These are phyloP conservation scores for Linnaemya vulpina DNA, from an alignment of 2,888 invertebrate species.

Conservation along the genomic window DNA sequence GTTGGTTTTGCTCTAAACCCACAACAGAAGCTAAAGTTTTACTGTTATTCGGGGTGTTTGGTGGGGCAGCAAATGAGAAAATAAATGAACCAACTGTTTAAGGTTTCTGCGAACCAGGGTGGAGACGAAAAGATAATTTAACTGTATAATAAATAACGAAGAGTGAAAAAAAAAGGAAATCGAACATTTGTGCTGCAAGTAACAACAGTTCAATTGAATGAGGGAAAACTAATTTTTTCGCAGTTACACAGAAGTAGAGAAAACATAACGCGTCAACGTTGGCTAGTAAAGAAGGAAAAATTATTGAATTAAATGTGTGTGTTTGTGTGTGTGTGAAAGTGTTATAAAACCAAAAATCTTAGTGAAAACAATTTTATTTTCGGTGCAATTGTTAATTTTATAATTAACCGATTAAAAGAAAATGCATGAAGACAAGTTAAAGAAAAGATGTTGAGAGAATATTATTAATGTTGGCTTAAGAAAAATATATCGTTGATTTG, in stretches of 20 bases:
- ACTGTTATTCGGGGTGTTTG: not conserved
- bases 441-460: constrained; percentile 7
- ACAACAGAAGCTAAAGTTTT: constrained; percentile 33
- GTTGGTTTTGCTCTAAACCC: constrained; percentile 25
- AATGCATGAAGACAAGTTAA: constrained; percentile 6
- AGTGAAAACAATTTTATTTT: constrained; percentile 43
- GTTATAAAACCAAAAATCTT: constrained; percentile 30
- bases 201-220: constrained; percentile 52
- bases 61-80: constrained; percentile 28
- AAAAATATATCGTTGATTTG: constrained; percentile 1
- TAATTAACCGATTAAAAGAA: not conserved
- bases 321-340: too few species aligned
- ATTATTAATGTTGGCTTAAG: constrained; percentile 8
- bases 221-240: constrained; percentile 55
- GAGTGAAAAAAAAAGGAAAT: constrained; percentile 51
- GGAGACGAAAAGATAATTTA: constrained; percentile 59
- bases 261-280: constrained; percentile 56
- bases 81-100: constrained; percentile 4
- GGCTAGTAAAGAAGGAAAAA: constrained; percentile 60
- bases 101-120: constrained; percentile 39
- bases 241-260: constrained; percentile 56
- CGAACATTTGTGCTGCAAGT: constrained; percentile 67
- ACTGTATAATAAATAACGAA: constrained; percentile 50
- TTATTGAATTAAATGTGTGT: constrained; percentile 10
- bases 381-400: not conserved